phyloP scores from a whole-genome alignment of 2,888 invertebrate species.

The Lycocerus yunnanus region DNA sequence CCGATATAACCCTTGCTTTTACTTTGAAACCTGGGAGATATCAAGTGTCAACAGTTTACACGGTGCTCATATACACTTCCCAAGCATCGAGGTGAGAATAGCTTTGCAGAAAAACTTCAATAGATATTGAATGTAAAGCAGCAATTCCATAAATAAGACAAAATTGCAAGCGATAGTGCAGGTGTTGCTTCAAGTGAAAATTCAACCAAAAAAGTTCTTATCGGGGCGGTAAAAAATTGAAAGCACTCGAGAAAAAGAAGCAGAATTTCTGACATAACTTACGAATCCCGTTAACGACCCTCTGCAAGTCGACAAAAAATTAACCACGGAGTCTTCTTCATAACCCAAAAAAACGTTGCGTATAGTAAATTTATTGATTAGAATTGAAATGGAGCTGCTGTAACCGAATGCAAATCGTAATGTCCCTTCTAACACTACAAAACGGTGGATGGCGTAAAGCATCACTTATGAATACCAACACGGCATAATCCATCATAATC shows the following conservation, averaged over 20 bases:
- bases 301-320: neutral
- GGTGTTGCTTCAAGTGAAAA: neutral
- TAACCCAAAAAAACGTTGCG: neutral
- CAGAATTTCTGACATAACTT: neutral
- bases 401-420: slow-evolving; percentile 8
- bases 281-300: neutral
- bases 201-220: neutral
- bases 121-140: neutral
- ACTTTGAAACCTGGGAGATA: slow-evolving; percentile 8
- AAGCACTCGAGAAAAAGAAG: neutral
- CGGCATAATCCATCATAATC: slow-evolving; percentile 40
- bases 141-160: neutral
- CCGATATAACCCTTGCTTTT: slow-evolving; percentile 17
- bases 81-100: neutral
- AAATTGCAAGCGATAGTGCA: neutral
- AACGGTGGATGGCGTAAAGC: slow-evolving; percentile 24
- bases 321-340: neutral
- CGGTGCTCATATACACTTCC: neutral
- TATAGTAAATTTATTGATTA: neutral
- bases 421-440: slow-evolving; percentile 18
- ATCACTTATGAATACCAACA: slow-evolving; percentile 33
- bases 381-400: slow-evolving; percentile 10
- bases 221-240: neutral
- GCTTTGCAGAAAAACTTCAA: neutral
- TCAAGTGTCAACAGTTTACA: neutral